These are phyloP conservation scores for Andrena camellia DNA, from an alignment of 2,888 invertebrate genomes.

Conservation along the genomic window DNA sequence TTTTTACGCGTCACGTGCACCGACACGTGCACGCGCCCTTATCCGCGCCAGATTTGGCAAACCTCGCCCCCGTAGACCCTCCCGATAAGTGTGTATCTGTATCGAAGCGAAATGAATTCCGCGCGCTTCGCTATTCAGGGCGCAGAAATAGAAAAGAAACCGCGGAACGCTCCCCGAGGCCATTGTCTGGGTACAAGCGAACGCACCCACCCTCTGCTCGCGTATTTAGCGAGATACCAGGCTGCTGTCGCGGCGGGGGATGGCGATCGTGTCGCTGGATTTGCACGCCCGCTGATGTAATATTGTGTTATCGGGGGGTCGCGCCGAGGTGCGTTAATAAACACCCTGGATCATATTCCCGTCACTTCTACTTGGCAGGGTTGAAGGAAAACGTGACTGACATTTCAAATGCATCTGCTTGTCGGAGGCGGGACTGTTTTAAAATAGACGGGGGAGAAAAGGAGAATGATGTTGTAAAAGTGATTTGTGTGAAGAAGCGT, in stretches of 20 bases:
- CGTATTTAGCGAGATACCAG: constrained; percentile 37
- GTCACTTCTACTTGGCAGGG: neutral
- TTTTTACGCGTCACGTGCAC: neutral
- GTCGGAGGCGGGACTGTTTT: too few relatives aligned
- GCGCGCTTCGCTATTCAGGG: constrained; percentile 22
- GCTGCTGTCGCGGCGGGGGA: constrained; percentile 19
- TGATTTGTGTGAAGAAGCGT: too few relatives aligned
- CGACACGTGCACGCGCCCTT: neutral
- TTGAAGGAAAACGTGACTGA: too few relatives aligned
- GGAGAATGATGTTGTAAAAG: too few relatives aligned
- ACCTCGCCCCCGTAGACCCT: neutral
- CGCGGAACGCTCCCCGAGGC: constrained; percentile 8
- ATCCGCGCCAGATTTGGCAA: constrained; percentile 28
- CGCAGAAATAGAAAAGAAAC: constrained; percentile 48
- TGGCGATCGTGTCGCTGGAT: constrained; percentile 25
- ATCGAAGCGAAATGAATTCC: constrained; percentile 49
- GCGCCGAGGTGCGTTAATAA: neutral
- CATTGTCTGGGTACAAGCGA: constrained; percentile 39
- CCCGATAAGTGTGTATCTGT: constrained; percentile 21
- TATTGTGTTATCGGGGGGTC: constrained; percentile 12
- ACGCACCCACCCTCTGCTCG: neutral
- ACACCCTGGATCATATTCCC: neutral
- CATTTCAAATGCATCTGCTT: too few relatives aligned
- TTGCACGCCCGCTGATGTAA: constrained; percentile 13
- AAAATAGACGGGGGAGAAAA: too few relatives aligned